These are phyloP conservation scores for Orchestes rusci DNA, from an alignment of 2,888 invertebrate genomes.

Conservation along the genomic window DNA sequence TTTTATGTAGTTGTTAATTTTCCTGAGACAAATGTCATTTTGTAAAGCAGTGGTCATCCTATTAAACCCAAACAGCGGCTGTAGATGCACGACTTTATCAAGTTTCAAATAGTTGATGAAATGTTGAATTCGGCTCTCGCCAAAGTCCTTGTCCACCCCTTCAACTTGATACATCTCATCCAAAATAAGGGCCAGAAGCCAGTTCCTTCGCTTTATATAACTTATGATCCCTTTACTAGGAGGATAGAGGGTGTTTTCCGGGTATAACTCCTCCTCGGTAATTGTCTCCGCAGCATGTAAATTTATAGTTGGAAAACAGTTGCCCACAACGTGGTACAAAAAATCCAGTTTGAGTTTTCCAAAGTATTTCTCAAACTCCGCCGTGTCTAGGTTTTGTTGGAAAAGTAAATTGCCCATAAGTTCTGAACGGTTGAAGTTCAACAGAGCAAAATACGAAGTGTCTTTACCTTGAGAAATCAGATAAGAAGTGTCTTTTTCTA, in stretches of 20 bases:
- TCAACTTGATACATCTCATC: slow-evolving; percentile 55
- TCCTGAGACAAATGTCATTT: slow-evolving; percentile 47
- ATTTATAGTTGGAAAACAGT: slow-evolving; percentile 62
- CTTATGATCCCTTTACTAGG: slow-evolving; percentile 52
- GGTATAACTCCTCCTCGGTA: slow-evolving; percentile 46
- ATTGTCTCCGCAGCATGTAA: slow-evolving; percentile 46
- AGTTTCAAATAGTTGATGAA: slow-evolving; percentile 55
- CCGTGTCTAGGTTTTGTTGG: slow-evolving; percentile 57
- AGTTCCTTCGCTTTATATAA: slow-evolving; percentile 59
- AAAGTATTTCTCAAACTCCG: slow-evolving; percentile 62
- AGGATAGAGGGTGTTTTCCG: slow-evolving; percentile 34
- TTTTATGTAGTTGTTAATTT: slow-evolving; percentile 47
- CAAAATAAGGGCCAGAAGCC: slow-evolving; percentile 62
- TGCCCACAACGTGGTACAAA: slow-evolving; percentile 63
- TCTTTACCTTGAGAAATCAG: slow-evolving; percentile 39
- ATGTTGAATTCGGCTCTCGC: slow-evolving; percentile 47
- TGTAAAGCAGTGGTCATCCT: slow-evolving; percentile 54
- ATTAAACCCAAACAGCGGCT: slow-evolving; percentile 52
- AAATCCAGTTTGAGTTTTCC: slow-evolving; percentile 64
- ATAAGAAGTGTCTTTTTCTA: slow-evolving; percentile 37
- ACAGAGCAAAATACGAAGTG: slow-evolving; percentile 47
- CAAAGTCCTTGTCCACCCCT: slow-evolving; percentile 45
- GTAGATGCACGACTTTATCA: slow-evolving; percentile 48
- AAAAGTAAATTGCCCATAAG: slow-evolving; percentile 63
- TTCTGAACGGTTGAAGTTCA: slow-evolving; percentile 51